Evolutionary conservation across 2,888 invertebrate species (phyloP).

Genomic region (Eristalis tenax): DNA sequence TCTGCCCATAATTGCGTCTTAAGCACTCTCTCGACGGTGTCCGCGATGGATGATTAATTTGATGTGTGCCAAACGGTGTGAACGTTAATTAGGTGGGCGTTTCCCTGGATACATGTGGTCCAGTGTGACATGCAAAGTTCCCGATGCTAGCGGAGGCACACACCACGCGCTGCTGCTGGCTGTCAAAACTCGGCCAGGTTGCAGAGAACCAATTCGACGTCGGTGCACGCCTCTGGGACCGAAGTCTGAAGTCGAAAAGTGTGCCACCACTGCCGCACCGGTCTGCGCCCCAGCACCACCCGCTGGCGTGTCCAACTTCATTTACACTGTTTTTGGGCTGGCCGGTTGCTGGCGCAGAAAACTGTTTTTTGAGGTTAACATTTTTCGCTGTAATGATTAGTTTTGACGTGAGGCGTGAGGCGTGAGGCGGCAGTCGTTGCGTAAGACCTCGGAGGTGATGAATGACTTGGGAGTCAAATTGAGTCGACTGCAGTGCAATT

Average conservation of each 20-base stretch:
- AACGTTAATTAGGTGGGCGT: background rate
- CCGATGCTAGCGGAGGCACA: background rate
- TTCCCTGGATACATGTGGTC: background rate
- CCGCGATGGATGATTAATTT: background rate
- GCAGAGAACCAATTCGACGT: background rate
- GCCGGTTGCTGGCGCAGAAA: background rate
- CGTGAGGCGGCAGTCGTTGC: slow-evolving; percentile 17
- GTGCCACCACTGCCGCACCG: background rate
- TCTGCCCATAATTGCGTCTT: background rate
- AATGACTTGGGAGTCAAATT: background rate
- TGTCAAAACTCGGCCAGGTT: background rate
- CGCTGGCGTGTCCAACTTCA: slow-evolving; percentile 12
- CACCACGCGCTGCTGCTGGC: background rate
- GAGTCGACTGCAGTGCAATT: background rate
- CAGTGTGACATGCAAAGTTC: background rate
- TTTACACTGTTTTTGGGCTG: slow-evolving; percentile 4
- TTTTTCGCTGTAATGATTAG: slow-evolving; percentile 6
- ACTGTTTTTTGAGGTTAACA: slow-evolving; percentile 17
- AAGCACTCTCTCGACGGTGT: background rate
- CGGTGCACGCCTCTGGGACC: background rate
- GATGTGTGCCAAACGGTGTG: background rate
- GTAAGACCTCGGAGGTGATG: slow-evolving; percentile 6
- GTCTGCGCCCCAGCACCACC: slow-evolving; percentile 4
- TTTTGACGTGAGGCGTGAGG: slow-evolving; percentile 29
- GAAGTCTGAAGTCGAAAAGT: background rate